Percentiles rank a stretch among this genome's conserved stretches.
phyloP scores from a whole-genome alignment of 2,888 invertebrate genomes.

The Pachymerium ferrugineum region DNA sequence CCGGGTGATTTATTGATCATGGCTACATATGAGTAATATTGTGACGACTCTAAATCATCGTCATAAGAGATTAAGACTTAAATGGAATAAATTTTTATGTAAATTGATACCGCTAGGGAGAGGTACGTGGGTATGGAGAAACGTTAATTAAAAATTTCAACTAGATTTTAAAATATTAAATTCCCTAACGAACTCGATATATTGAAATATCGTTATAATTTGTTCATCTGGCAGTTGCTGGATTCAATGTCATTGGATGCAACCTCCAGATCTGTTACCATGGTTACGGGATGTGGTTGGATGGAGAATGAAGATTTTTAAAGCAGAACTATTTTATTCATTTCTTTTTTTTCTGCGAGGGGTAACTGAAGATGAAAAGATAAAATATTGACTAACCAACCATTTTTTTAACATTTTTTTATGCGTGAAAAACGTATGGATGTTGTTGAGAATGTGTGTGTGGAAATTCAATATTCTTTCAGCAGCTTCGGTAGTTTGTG shows the following conservation, averaged over 20 bases:
- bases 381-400: no score
- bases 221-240: background rate
- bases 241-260: background rate
- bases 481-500: background rate
- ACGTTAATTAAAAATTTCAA: background rate
- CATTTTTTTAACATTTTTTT: no score
- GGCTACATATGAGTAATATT: background rate
- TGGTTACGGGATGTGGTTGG: conserved; percentile 3
- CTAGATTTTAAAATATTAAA: no score
- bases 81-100: background rate
- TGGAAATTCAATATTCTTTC: background rate
- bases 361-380: background rate
- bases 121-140: background rate
- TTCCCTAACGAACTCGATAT: no score
- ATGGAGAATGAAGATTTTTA: background rate
- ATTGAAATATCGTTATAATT: background rate
- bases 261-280: background rate
- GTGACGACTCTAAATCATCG: background rate
- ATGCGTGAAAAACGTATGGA: no score
- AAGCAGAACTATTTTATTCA: background rate
- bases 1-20: background rate
- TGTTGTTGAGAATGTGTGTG: no score
- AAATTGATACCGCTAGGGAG: background rate
- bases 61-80: background rate
- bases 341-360: background rate